Evolutionary conservation across 1,140 invertebrate genomes (phyloP), one percentile per base, ranked within the genome.

Genomic region (Drosophila saltans): DNA sequence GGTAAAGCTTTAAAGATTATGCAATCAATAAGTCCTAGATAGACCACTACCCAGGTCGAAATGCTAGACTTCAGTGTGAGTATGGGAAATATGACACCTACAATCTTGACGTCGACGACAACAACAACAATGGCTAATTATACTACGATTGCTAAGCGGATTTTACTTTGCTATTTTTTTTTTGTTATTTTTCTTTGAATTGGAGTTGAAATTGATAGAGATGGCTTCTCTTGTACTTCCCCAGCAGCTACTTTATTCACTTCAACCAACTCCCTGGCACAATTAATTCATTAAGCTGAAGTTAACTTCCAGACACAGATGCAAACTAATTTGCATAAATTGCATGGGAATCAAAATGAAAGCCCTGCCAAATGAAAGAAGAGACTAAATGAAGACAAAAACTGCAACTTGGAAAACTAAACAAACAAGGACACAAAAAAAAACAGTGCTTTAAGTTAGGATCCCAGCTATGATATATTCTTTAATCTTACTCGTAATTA

Each of bases 131-230:
- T 58, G 26, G 84, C 72, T 82, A 88, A 89, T 88, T 86, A 88
- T 80, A 36, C 33, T 36, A 79, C 59, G 75, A 70, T 80, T 83
- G 83, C 83, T 88, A 88, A 88, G 83, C 83, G 84, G 83, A 88
- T 88, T 88, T 78, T n/a, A 33, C 48, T n/a, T 36, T 64, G n/a
- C 21, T 28, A 16, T 40, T 43, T 57, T 59, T 55, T 26, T 48
- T 67, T 21, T 36, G 30, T 61, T 28, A 43, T 43, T 28, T 55
- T 43, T 58, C 36, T 56, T 63, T 40, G 6, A 36, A 66, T 28
- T 59, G 36, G n/a, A 59, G 30, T 21, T 39, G 57, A 9, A 52
- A 64, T 39, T 33, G 55, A 58, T 57, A 30, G 43, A 1, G 48
- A 21, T 75, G 33, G 55, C 6, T 33, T 28, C 61, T 28, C 41